phyloP scores from a whole-genome alignment of 2,797 vertebrate genomes.

The Sylvia borin region DNA sequence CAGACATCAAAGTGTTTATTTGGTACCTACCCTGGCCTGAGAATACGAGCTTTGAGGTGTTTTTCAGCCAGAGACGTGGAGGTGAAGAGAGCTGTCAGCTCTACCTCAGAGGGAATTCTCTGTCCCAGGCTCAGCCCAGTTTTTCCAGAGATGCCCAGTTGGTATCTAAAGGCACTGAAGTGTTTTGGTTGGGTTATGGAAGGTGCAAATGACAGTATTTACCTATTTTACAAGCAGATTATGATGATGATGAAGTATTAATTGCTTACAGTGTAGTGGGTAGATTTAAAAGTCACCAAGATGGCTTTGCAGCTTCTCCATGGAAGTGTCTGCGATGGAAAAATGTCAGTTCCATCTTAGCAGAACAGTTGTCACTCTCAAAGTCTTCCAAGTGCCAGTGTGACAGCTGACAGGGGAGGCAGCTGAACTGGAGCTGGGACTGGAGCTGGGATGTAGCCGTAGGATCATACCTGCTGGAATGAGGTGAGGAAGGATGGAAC shows the following conservation, averaged over 20 bases:
- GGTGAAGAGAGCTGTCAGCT: not conserved
- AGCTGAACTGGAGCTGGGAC: not conserved
- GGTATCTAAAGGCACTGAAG: not conserved
- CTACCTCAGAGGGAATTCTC: not conserved
- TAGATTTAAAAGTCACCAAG: not conserved
- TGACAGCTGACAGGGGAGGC: not conserved
- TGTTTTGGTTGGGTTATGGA: not conserved
- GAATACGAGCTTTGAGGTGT: not conserved
- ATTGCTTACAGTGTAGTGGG: not conserved
- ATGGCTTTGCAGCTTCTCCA: not conserved
- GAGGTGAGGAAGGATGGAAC: not conserved
- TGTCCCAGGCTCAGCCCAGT: not conserved
- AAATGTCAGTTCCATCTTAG: not conserved
- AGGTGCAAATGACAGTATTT: not conserved
- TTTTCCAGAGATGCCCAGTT: not conserved
- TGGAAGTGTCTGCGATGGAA: rapidly evolving
- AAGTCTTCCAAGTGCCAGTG: not conserved
- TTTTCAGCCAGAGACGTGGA: not conserved
- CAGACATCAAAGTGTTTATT: not conserved
- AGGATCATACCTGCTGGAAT: not conserved
- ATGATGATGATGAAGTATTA: not conserved
- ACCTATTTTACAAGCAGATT: slow-evolving; percentile 15
- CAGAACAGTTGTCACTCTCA: not conserved
- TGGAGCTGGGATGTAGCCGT: not conserved
- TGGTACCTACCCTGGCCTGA: not conserved